phyloP scores from a whole-genome alignment of 1,140 invertebrate species.

The Frieseomelitta varia region DNA sequence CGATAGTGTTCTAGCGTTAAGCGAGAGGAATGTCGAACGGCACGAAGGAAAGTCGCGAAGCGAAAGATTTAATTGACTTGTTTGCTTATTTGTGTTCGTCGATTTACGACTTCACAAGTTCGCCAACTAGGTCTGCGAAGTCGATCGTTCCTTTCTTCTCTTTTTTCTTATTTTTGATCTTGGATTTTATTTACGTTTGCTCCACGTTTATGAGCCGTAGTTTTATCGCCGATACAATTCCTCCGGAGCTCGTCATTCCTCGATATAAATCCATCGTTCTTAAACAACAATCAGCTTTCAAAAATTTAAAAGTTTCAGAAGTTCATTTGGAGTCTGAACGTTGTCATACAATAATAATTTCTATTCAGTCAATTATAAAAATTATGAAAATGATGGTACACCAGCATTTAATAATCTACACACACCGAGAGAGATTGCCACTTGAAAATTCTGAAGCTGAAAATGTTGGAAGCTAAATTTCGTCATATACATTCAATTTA shows the following conservation, averaged over 20 bases:
- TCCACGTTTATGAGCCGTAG: too few relatives aligned
- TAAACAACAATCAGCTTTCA: not conserved
- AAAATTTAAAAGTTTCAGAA: not conserved
- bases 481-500: not conserved
- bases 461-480: not conserved
- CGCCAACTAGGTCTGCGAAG: not conserved
- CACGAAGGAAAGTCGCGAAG: too few relatives aligned
- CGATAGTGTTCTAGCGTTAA: not conserved
- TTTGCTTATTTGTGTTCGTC: not conserved
- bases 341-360: too few relatives aligned
- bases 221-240: not conserved
- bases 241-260: too few relatives aligned
- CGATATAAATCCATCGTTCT: too few relatives aligned
- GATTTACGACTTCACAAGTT: not conserved
- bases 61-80: not conserved
- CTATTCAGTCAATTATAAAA: too few relatives aligned
- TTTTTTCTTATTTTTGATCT: not conserved
- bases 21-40: not conserved
- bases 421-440: too few relatives aligned
- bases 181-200: not conserved
- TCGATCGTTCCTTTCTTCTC: not conserved
- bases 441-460: not conserved
- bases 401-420: too few relatives aligned
- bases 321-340: too few relatives aligned
- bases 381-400: too few relatives aligned